Percentiles rank a stretch among this genome's conserved stretches.
phyloP scores from a whole-genome alignment of 2,888 invertebrate genomes.

The Troglohyphantes excavatus region DNA sequence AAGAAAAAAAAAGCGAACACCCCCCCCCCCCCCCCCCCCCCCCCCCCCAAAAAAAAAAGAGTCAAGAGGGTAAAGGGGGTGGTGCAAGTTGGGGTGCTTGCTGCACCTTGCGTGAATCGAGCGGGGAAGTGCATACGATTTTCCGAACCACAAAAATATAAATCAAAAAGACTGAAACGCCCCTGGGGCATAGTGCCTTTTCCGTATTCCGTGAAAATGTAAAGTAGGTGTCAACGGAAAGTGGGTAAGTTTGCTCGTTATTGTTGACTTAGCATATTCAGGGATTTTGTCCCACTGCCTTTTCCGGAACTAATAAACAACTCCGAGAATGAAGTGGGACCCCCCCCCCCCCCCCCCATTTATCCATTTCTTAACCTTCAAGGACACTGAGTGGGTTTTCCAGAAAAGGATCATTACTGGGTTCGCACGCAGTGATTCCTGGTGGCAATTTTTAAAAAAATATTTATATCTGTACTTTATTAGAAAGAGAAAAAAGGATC shows the following conservation, averaged over 20 bases:
- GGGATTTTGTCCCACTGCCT: not conserved
- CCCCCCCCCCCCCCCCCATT: too few relatives aligned
- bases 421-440: too few relatives aligned
- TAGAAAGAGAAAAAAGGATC: too few relatives aligned
- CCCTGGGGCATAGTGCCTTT: slow-evolving; percentile 5
- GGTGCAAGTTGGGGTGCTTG: not conserved
- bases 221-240: slow-evolving; percentile 54
- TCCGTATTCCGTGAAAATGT: slow-evolving; percentile 22
- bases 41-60: not conserved
- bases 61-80: not conserved
- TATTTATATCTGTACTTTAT: too few relatives aligned
- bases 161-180: not conserved
- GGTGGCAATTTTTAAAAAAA: too few relatives aligned
- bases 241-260: slow-evolving; percentile 42
- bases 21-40: too few relatives aligned
- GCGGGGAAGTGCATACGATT: slow-evolving; percentile 38
- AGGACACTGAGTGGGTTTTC: not conserved
- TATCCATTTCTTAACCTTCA: not conserved
- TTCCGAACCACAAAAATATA: slow-evolving; percentile 18
- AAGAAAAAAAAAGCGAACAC: slow-evolving; percentile 26
- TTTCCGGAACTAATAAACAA: slow-evolving; percentile 52
- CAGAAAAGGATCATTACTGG: not conserved
- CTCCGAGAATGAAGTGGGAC: not conserved
- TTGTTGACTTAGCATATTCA: slow-evolving; percentile 66
- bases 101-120: slow-evolving; percentile 41